phyloP scores from a whole-genome alignment of 2,113 vertebrate genomes.

The Tachycineta bicolor region DNA sequence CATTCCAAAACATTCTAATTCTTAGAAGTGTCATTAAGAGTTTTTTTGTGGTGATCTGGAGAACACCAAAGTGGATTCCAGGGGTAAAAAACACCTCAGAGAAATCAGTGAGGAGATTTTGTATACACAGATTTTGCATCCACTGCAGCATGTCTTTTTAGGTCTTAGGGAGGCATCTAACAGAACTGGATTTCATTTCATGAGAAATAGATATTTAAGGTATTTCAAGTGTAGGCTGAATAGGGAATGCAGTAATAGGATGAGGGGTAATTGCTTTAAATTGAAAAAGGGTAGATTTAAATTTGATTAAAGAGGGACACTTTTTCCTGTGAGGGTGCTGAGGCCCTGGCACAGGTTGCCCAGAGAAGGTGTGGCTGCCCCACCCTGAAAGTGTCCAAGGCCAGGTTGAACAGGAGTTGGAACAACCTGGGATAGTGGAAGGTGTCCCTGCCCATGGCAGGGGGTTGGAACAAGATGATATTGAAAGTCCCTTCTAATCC shows the following conservation, averaged over 20 bases:
- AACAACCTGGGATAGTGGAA: neutral
- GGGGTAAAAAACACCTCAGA: neutral
- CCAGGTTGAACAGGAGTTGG: neutral
- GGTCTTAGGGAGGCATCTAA: neutral
- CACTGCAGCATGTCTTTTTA: neutral
- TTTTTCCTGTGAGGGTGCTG: neutral
- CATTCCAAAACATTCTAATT: neutral
- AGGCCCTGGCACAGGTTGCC: neutral
- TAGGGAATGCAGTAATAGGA: neutral
- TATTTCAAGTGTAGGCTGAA: neutral
- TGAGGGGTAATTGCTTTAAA: neutral
- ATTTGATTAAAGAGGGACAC: neutral
- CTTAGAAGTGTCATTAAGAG: neutral
- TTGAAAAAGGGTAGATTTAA: neutral
- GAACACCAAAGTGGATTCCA: neutral
- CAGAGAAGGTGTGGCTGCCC: neutral
- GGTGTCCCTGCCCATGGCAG: neutral
- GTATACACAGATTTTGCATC: neutral
- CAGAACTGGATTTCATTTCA: neutral
- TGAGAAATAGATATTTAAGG: neutral
- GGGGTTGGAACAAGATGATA: fast-evolving
- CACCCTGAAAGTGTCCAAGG: neutral
- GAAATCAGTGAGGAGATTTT: neutral
- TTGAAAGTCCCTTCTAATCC: neutral
- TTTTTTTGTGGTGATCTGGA: neutral